A percentile compares a stretch with the other conserved stretches of the same genome.
Conservation (phyloP, 1,140 invertebrate species). For the Scylla paramamosain region DNA sequence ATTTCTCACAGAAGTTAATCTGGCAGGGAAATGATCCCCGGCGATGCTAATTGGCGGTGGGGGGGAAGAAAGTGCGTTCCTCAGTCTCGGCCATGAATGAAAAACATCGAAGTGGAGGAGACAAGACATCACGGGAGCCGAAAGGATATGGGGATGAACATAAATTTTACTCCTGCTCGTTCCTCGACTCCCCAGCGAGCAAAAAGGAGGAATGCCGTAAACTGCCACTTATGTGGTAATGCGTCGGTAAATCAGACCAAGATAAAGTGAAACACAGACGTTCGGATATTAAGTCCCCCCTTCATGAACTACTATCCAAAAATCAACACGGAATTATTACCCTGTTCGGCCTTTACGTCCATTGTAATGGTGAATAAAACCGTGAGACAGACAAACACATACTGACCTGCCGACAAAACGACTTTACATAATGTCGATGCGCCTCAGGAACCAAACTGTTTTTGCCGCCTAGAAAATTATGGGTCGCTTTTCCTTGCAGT, state of each 20-base stretch:
- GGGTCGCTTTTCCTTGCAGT: background rate
- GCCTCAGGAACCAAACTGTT: background rate
- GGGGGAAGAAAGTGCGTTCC: background rate
- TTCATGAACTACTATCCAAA: slow-evolving; percentile 69
- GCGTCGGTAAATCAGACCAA: slow-evolving; percentile 67
- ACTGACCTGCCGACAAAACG: background rate
- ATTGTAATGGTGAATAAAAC: slow-evolving; percentile 67
- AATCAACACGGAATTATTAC: slow-evolving; percentile 68
- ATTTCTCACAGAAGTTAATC: slow-evolving; percentile 39
- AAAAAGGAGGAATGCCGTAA: slow-evolving; percentile 69
- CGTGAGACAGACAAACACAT: slow-evolving; percentile 1
- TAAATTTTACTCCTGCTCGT: slow-evolving; percentile 2
- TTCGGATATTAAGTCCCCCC: slow-evolving; percentile 60
- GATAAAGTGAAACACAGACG: slow-evolving; percentile 71
- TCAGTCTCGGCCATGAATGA: background rate
- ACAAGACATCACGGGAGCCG: background rate
- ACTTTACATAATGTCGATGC: background rate
- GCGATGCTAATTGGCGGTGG: background rate
- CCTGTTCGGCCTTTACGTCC: slow-evolving; percentile 57
- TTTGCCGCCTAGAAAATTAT: background rate
- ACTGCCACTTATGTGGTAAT: slow-evolving; percentile 73
- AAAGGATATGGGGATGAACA: slow-evolving; percentile 15
- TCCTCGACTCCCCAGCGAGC: background rate
- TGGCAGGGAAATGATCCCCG: background rate
- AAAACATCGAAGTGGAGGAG: background rate